Conservation (phyloP, 2,797 vertebrate species). For the Pygocentrus nattereri region DNA sequence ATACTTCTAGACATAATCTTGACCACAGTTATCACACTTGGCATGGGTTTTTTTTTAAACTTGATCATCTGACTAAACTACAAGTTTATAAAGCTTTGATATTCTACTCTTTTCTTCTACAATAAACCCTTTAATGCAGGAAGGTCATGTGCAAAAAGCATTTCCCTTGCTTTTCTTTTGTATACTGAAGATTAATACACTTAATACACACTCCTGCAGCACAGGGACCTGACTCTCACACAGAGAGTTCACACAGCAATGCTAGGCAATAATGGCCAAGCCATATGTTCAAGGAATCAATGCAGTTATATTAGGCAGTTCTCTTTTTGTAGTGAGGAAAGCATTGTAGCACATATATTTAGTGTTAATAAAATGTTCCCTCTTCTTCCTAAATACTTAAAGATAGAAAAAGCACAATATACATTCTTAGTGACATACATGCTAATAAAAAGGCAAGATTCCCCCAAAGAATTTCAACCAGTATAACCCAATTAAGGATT, state of each 20-base stretch:
- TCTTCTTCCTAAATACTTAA: conserved; percentile 49
- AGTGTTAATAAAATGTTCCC: conserved; percentile 49
- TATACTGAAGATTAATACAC: conserved; percentile 30
- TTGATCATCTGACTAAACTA: neutral
- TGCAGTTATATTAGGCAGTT: conserved; percentile 45
- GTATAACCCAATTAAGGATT: conserved; percentile 19
- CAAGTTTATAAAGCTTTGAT: conserved; percentile 10
- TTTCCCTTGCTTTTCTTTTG: neutral
- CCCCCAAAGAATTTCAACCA: conserved; percentile 15
- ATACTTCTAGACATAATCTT: conserved; percentile 18
- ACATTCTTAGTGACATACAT: conserved; percentile 72
- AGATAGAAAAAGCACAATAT: conserved; percentile 73
- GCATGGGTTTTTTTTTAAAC: neutral
- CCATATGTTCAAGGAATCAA: conserved; percentile 9
- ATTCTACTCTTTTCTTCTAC: conserved; percentile 17
- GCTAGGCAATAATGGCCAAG: conserved; percentile 20
- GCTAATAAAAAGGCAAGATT: conserved; percentile 42
- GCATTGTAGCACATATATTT: conserved; percentile 38
- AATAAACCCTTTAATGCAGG: conserved; percentile 19
- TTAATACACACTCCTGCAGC: conserved; percentile 14
- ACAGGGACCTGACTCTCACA: neutral
- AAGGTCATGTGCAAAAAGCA: conserved; percentile 31
- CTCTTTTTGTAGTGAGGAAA: conserved; percentile 40
- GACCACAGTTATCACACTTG: neutral
- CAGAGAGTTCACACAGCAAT: neutral